A percentile compares a stretch with the other conserved stretches of the same genome.
Evolutionary conservation across 2,797 vertebrate species (phyloP).

Genomic region (Clangula hyemalis): DNA sequence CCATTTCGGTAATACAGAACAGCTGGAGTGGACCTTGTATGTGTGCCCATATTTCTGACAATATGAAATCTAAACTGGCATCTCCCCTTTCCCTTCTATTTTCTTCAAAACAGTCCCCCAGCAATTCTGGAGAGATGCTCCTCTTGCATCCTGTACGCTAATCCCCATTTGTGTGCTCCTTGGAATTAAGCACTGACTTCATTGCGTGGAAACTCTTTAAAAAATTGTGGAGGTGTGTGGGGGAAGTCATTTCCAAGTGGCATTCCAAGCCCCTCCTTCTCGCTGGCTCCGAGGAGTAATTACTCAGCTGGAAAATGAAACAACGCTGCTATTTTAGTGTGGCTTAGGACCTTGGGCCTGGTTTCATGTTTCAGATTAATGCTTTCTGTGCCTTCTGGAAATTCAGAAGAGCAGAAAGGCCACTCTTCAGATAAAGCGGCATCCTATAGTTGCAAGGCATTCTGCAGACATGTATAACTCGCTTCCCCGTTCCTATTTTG

Average conservation of each 20-base stretch:
- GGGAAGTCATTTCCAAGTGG: constrained; percentile 69
- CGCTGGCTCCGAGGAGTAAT: constrained; percentile 68
- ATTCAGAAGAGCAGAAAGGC: constrained; percentile 47
- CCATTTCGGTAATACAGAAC: background rate
- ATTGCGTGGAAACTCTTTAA: constrained; percentile 32
- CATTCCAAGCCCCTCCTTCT: constrained; percentile 70
- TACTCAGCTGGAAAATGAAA: constrained; percentile 76
- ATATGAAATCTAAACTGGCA: background rate
- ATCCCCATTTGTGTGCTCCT: background rate
- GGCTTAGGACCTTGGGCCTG: constrained; percentile 60
- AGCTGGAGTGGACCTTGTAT: background rate
- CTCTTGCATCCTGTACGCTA: background rate
- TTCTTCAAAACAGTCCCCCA: background rate
- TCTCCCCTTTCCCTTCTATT: background rate
- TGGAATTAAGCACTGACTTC: constrained; percentile 68
- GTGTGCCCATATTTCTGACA: background rate
- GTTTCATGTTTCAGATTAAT: constrained; percentile 64
- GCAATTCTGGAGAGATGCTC: background rate
- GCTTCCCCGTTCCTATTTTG: constrained; percentile 15
- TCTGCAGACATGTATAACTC: constrained; percentile 9
- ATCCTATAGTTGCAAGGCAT: background rate
- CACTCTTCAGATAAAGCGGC: background rate
- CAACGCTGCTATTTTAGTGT: constrained; percentile 69
- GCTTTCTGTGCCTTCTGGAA: constrained; percentile 57
- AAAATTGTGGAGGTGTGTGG: constrained; percentile 61